Base-by-base conservation (phyloP, 2,113 vertebrate species). In the Nerophis lumbriciformis region DNA sequence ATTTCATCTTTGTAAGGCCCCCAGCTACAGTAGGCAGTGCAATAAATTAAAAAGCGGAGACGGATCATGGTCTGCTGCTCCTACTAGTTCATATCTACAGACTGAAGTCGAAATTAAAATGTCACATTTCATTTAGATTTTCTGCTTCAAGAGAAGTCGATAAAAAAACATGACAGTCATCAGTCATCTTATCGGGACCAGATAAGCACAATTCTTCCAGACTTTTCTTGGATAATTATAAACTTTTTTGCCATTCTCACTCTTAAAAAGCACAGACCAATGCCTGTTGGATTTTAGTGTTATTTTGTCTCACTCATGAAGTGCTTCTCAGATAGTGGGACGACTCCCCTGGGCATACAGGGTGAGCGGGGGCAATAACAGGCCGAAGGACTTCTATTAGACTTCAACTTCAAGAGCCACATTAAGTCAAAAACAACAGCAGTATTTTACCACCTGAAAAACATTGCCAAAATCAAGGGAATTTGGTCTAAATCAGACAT, bases 101-200 rank as follows among this genome's bases (percentile, higher is more conserved):
- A 37, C 13, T 54, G 35, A 54, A 54, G 53, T 54, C 36, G 8
- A 54, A 54, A 54, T 54, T 54, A 54, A 54, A 54, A 54, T 54
- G 53, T 54, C 53, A 54, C 53, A 38, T 54, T 54, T 54, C 53
- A 54, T 54, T 54, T 54, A 54, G 35, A 54, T 54, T 14, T 38
- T n/a, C 13, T 4, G 13, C 35, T 54, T 38, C 35, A 54, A 54
- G 28, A 38, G 36, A 37, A 54, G 6, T 54, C n/a, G 53, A 54
- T 54, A 21, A 38, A 54, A 54, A 54, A 50, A 37, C 35, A 9
- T 54, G 53, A 54, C 53, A 54, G 53, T 38, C 53, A 54, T 54
- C 53, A 54, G 53, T 54, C 35, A 54, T 54, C 13, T 54, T 54
- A 54, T 54, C 53, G 14, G 14, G 53, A 37, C 37, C 7, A 54